phyloP scores from a whole-genome alignment of 2,113 vertebrate genomes.

The Amphiprion percula region DNA sequence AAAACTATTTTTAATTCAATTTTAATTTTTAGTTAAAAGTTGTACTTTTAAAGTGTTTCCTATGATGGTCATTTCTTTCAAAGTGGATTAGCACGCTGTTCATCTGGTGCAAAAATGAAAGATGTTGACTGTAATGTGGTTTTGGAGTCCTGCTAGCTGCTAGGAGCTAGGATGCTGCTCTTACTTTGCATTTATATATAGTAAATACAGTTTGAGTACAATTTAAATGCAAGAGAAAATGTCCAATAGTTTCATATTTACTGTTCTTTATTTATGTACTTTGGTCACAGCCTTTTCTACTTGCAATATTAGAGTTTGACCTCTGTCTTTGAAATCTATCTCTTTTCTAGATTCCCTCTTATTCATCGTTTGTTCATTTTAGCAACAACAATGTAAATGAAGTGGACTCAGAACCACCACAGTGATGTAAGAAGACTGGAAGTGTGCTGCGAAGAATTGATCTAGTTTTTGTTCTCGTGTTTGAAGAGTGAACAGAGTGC shows the following conservation, averaged over 20 bases:
- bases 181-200: too few relatives aligned
- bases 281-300: background rate
- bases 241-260: background rate
- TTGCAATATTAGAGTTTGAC: slow-evolving; percentile 5
- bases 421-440: slow-evolving; percentile 34
- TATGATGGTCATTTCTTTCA: too few relatives aligned
- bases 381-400: slow-evolving; percentile 18
- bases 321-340: background rate
- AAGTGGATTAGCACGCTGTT: too few relatives aligned
- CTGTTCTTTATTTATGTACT: background rate
- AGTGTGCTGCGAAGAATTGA: slow-evolving; percentile 44
- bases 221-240: background rate
- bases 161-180: too few relatives aligned
- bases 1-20: too few relatives aligned
- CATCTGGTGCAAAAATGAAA: too few relatives aligned
- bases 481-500: slow-evolving; percentile 34
- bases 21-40: too few relatives aligned
- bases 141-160: too few relatives aligned
- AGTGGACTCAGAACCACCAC: slow-evolving; percentile 15
- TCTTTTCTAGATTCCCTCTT: background rate
- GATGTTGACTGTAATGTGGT: too few relatives aligned
- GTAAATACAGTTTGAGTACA: background rate
- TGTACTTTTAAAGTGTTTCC: too few relatives aligned
- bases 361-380: background rate
- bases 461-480: slow-evolving; percentile 26